Base-by-base conservation (phyloP, 92 coral and sea anemone species). In the Actinostola sp. region DNA sequence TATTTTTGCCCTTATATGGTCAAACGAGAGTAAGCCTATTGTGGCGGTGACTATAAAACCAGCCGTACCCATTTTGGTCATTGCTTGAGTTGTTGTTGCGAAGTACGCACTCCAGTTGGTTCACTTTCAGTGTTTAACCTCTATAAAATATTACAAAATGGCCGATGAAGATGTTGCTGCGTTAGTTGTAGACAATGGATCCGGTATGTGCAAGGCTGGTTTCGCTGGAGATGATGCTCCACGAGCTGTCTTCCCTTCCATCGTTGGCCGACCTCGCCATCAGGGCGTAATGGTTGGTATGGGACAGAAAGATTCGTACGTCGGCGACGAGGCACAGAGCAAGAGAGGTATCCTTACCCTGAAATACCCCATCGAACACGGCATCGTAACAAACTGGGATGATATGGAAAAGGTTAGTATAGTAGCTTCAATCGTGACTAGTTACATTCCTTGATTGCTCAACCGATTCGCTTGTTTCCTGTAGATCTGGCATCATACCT, bases 261-360 rank as follows among this genome's bases (percentile, higher is more conserved):
- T 93, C 89, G 98, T 93, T 60, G 98, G 98, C 58, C 97, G 98
- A 75, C 98, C 98, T 84, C 94, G 98, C 73, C 97, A 91, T 93
- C 98, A 93, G 70, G 98, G 98, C 74, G 98, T 93, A 81, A 93
- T 93, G 98, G 98, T 93, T 76, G 98, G 98, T 85, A 93, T 93
- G 98, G 98, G 98, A 59, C 98, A 93, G 92, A 93, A 93, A 93
- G 98, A 93, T 84, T 93, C 98, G 63, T 93, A 93, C 66, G 98
- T 93, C 68, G 98, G 98, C 41, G 98, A 93, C 70, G 98, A 93
- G 81, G 98, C 98, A 58, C 98, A 93, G 87, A 93, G 98, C 90
- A 94, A 94, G 74, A 83, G 98, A 94, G 98, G 98, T 85, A 94
- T 94, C 51, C 92, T 94, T 50, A 93, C 98, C 12, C 84, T 93